Percentiles rank a stretch among this genome's conserved stretches.
Conservation (phyloP, 2,797 vertebrate genomes). For the Ambastaia sidthimunki region DNA sequence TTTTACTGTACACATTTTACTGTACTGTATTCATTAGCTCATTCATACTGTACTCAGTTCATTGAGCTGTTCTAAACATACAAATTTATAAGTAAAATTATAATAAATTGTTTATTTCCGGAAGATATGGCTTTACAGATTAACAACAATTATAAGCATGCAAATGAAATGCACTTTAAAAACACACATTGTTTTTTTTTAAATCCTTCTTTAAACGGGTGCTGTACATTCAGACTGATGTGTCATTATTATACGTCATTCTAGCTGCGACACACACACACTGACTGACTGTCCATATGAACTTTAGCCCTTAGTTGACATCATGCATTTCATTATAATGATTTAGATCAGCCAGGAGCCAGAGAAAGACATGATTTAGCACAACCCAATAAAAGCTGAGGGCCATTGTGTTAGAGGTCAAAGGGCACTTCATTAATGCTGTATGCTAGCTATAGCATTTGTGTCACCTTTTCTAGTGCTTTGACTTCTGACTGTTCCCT, state of each 20-base stretch:
- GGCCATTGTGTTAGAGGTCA: conserved; percentile 51
- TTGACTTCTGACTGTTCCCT: background rate
- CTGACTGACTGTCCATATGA: conserved; percentile 43
- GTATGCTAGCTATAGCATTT: conserved; percentile 1
- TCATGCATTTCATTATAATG: conserved; percentile 73
- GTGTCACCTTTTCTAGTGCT: background rate
- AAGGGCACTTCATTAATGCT: conserved; percentile 41
- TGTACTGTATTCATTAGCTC: no score
- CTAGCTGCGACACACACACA: background rate
- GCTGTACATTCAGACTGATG: background rate
- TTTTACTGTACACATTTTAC: no score
- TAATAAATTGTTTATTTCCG: no score
- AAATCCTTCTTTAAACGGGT: background rate
- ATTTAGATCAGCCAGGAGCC: conserved; percentile 65
- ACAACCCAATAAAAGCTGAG: conserved; percentile 71
- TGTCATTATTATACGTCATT: conserved; percentile 14
- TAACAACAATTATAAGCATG: no score
- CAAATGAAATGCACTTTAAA: no score
- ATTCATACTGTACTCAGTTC: no score
- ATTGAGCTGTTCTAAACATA: no score
- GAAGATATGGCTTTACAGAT: no score
- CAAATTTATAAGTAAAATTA: no score
- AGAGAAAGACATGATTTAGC: conserved; percentile 69
- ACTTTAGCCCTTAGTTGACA: conserved; percentile 63
- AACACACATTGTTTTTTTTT: background rate